Evolutionary conservation across 2,797 vertebrate species (phyloP), one percentile per base, ranked within the genome.

Genomic region (Hafferia zeledoni): DNA sequence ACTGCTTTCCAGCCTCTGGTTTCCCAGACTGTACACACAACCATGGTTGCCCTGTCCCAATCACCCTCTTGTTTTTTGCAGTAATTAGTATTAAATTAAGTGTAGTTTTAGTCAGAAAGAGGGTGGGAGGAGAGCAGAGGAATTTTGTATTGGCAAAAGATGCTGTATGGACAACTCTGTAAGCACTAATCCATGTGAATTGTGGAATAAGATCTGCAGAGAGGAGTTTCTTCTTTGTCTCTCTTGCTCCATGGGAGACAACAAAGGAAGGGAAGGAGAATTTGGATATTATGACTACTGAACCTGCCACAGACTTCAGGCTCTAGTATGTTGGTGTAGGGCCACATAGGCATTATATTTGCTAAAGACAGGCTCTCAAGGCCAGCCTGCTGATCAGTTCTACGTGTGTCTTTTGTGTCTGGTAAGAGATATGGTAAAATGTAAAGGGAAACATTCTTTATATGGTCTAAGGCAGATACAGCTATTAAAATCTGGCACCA

Each of bases 401-500:
- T 41, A 52, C 0, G 0, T 43, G 23, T 8, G 10, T 55, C 41
- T 80, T 80, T 44, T 57, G 20, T 50, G 33, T 30, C 55, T 63
- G 63, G 6, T 41, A 44, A 55, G 14, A 13, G 28, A 76, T 55
- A 79, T 5, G 30, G 27, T 63, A 84, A 92, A 63, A 59, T 30
- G 6, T 44, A 68, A 86, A 78, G 9, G 44, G 37, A 85, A 89
- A 18, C 23, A 31, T 57, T 33, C 24, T 55, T 71, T 57, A 44
- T 19, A 12, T 37, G 41, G 60, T 41, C 56, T 63, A 61, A 71
- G 43, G n/a, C 39, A 88, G 41, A 67, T 2, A 77, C 2, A 67
- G 70, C 71, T 83, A 53, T 41, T 76, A 52, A 91, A 90, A 69
- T 79, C 44, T 68, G 60, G n/a, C 82, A 89, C 22, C 22, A 56